Conservation (phyloP, 92 coral and sea anemone species). For the Zoanthus sansibaricus region DNA sequence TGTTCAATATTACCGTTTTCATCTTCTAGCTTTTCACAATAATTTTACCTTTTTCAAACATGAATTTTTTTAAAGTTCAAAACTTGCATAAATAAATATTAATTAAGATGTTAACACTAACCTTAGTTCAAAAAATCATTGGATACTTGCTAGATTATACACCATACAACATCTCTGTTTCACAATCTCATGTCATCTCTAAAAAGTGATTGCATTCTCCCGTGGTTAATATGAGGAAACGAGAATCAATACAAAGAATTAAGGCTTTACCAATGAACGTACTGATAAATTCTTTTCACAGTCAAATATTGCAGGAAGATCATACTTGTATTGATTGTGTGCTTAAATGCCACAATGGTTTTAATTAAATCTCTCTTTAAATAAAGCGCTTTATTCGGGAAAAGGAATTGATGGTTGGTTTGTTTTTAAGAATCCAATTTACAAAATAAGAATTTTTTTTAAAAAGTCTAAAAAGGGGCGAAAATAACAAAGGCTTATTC, state of each 20-base stretch:
- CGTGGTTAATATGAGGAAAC: not conserved
- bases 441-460: too few species aligned
- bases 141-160: not conserved
- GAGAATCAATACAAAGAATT: conserved; percentile 11
- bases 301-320: conserved; percentile 12
- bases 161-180: too few species aligned
- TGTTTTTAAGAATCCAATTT: too few species aligned
- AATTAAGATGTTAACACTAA: not conserved
- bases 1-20: not conserved
- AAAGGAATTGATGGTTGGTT: too few species aligned
- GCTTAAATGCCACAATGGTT: conserved; percentile 18
- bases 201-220: not conserved
- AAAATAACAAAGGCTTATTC: too few species aligned
- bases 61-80: not conserved
- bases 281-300: conserved; percentile 16
- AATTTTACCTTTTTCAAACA: not conserved
- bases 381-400: not conserved
- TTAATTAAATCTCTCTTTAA: conserved; percentile 14
- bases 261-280: not conserved
- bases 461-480: too few species aligned
- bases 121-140: not conserved
- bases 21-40: not conserved
- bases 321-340: not conserved
- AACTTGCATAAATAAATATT: not conserved
- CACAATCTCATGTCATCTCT: not conserved